Percentiles rank a stretch among this genome's conserved stretches.
These are phyloP conservation scores for Furnarius figulus DNA, from an alignment of 2,113 vertebrate species.

Conservation along the genomic window DNA sequence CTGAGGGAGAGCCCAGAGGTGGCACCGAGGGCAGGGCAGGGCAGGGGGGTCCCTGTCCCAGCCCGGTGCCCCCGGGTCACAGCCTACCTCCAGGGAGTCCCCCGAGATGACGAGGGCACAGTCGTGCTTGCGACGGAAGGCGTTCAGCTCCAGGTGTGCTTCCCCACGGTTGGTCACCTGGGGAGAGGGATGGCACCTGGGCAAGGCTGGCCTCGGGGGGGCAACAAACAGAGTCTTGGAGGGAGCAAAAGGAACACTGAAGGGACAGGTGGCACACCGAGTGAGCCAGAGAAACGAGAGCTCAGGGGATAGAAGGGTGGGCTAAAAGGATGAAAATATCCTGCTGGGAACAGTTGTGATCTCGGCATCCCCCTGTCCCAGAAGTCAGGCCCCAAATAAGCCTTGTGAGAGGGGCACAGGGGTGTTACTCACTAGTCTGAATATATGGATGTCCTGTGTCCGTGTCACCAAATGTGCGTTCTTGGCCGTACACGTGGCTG, in stretches of 20 bases:
- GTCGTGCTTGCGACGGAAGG: constrained; percentile 95
- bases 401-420: neutral
- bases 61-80: fast-evolving
- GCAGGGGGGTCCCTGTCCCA: neutral
- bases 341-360: neutral
- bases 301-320: neutral
- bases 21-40: fast-evolving
- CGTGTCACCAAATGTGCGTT: constrained; percentile 96
- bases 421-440: constrained; percentile 84
- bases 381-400: neutral
- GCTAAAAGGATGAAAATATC: neutral
- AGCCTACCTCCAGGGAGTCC: constrained; percentile 90
- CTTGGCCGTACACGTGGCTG: constrained; percentile 95
- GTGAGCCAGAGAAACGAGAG: neutral
- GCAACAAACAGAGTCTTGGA: neutral
- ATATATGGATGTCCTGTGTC: constrained; percentile 93
- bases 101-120: constrained; percentile 96
- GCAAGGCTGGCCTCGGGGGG: neutral
- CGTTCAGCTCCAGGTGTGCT: constrained; percentile 94
- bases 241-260: fast-evolving
- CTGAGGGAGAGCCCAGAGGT: constrained; percentile 50
- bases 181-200: neutral
- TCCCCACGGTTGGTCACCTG: constrained; percentile 95
- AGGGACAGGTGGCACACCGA: neutral
- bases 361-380: neutral